Base-by-base conservation (phyloP, 2,888 invertebrate species). In the Parnassius mnemosyne region DNA sequence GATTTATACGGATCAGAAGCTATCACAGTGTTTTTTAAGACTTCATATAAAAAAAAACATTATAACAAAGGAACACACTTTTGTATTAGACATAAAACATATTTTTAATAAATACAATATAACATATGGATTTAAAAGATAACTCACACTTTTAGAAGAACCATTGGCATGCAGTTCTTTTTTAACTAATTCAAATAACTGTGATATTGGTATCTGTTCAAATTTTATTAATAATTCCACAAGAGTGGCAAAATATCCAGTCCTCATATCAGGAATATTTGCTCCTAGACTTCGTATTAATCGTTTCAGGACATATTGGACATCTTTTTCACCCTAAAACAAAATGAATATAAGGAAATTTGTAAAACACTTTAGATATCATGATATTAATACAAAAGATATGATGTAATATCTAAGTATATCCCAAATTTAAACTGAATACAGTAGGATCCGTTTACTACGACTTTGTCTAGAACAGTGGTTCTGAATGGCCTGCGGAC, bases 221-320 rank as follows among this genome's bases (percentile, higher is more conserved):
- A 91, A 84, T 57, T 90, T 83, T 51, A 83, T 85, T 11, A 96
- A 79, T 61, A 95, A 81, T 9, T 92, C 92, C n/a, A 94, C 94
- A 12, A 96, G 85, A 10, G 94, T 93, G 0, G 94, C 92, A 77
- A 94, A 96, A 82, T 94, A 95, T 34, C 96, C 95, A 63, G 93
- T 92, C 69, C 95, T 92, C 43, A 94, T 92, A 25, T 90, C 88
- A 25, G 92, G 90, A 49, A 94, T 91, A 20, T 94, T 93, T 1
- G 96, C 94, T 44, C 95, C 95, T 65, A 96, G 85, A 66, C 96
- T 96, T 69, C 95, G 91, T 3, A 96, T 89, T 56, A 96, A 82
- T 70, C 96, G 92, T 67, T 93, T 94, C 46, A 96, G 76, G 0
- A 93, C 93, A 84, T 96, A 96, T 54, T 92, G 85, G 11, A 94